Percentiles rank a stretch among this genome's conserved stretches.
These are phyloP conservation scores for Polypedilum vanderplanki DNA, from an alignment of 1,140 invertebrate genomes.

Conservation along the genomic window DNA sequence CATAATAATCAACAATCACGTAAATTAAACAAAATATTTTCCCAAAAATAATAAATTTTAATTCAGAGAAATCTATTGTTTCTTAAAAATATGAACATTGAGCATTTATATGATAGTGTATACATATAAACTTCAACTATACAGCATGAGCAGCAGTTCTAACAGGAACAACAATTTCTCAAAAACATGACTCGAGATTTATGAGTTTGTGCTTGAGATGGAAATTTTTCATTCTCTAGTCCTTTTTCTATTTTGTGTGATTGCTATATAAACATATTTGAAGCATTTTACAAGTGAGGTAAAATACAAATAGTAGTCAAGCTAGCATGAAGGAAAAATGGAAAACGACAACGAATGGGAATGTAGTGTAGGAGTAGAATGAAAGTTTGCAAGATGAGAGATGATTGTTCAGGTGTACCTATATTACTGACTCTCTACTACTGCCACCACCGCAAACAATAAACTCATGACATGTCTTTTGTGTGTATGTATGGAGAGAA, in stretches of 20 bases:
- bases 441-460: background rate
- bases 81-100: too few species aligned
- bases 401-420: background rate
- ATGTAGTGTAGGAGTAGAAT: background rate
- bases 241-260: background rate
- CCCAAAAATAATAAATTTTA: too few species aligned
- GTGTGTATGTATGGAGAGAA: background rate
- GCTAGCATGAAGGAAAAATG: background rate
- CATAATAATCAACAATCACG: too few species aligned
- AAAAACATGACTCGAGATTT: conserved; percentile 13
- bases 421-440: background rate
- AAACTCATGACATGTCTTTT: conserved; percentile 12
- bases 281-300: conserved; percentile 10
- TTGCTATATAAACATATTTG: conserved; percentile 8
- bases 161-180: conserved; percentile 3
- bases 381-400: background rate
- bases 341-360: background rate
- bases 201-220: conserved; percentile 17
- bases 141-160: background rate
- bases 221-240: background rate
- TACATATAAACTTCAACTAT: too few species aligned
- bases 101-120: too few species aligned
- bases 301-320: background rate
- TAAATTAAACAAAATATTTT: too few species aligned
- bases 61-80: too few species aligned